A percentile compares a stretch with the other conserved stretches of the same genome.
Conservation (phyloP, 2,797 vertebrate species). For the Manis javanica region DNA sequence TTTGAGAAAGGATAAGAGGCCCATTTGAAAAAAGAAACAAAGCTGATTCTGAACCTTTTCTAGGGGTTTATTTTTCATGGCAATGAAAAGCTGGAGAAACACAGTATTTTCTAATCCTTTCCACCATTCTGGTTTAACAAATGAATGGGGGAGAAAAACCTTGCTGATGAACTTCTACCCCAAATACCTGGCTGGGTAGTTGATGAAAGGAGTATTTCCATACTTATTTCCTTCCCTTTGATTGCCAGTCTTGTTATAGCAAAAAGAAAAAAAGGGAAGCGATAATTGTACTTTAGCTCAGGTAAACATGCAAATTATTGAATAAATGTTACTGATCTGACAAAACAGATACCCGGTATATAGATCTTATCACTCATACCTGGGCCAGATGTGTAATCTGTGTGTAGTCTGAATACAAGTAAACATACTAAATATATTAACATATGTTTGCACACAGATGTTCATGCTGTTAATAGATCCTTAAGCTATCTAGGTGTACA, state of each 20-base stretch:
- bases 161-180: conserved; percentile 62
- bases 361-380: conserved; percentile 26
- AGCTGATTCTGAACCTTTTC: conserved; percentile 59
- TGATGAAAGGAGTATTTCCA: conserved; percentile 47
- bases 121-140: conserved; percentile 38
- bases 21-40: conserved; percentile 44
- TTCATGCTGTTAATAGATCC: conserved; percentile 32
- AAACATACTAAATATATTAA: conserved; percentile 48
- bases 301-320: conserved; percentile 61
- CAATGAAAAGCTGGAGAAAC: conserved; percentile 63
- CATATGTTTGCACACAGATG: background rate
- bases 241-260: background rate
- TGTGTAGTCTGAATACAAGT: conserved; percentile 3
- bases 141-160: background rate
- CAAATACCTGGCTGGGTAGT: conserved; percentile 29
- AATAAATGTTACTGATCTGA: background rate
- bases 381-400: conserved; percentile 24
- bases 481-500: conserved; percentile 41
- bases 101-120: conserved; percentile 40
- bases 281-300: conserved; percentile 49
- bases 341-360: background rate
- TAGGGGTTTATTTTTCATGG: background rate
- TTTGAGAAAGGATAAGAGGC: conserved; percentile 56
- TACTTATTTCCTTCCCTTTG: conserved; percentile 27
- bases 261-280: conserved; percentile 54